phyloP scores from a whole-genome alignment of 2,888 invertebrate species.

The Baronia brevicornis region DNA sequence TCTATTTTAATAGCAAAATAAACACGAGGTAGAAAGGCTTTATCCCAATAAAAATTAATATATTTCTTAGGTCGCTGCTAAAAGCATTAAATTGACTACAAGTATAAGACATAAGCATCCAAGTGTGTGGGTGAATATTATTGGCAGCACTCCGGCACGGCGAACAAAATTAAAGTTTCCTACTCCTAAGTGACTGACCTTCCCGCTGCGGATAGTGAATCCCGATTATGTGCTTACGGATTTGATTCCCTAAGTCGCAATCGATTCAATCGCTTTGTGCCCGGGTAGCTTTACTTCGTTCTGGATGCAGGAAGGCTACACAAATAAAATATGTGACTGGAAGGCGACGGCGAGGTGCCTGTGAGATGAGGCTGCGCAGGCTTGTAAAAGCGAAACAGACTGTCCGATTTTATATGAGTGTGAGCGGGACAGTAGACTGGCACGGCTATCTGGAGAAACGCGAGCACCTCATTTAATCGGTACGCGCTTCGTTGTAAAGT shows the following conservation, averaged over 20 bases:
- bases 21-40: no score
- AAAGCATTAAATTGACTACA: conserved; percentile 59
- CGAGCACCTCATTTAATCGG: conserved; percentile 75
- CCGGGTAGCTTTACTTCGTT: conserved; percentile 57
- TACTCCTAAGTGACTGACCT: conserved; percentile 38
- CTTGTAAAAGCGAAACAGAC: conserved; percentile 41
- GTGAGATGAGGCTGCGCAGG: conserved; percentile 66
- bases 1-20: no score
- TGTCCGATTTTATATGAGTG: conserved; percentile 22
- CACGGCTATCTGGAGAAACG: conserved; percentile 72
- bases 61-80: conserved; percentile 39
- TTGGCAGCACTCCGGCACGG: conserved; percentile 60
- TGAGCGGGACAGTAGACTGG: conserved; percentile 37
- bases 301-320: conserved; percentile 71
- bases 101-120: conserved; percentile 46
- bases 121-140: conserved; percentile 69
- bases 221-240: conserved; percentile 5
- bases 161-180: conserved; percentile 40
- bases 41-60: conserved; percentile 42
- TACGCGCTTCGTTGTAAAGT: conserved; percentile 70
- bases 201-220: conserved; percentile 1
- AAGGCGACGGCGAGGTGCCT: conserved; percentile 72
- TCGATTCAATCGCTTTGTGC: conserved; percentile 35
- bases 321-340: conserved; percentile 76
- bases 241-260: conserved; percentile 16